A percentile compares a stretch with the other conserved stretches of the same genome.
phyloP scores from a whole-genome alignment of 2,113 vertebrate species.

The Progne subis region DNA sequence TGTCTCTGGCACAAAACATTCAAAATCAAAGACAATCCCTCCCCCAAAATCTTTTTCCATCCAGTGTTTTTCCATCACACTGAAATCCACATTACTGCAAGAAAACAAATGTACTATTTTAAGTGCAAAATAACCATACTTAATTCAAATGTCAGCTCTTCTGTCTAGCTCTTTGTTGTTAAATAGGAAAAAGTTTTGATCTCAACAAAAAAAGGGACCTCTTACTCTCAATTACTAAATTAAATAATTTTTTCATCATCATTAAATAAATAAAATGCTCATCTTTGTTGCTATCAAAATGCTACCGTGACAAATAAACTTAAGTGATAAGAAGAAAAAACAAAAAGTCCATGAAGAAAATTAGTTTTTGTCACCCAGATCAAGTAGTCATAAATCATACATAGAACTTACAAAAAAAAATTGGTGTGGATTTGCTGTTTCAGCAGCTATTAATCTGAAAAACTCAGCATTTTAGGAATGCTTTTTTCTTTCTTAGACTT shows the following conservation, averaged over 20 bases:
- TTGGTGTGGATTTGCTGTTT: not conserved
- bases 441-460: not conserved
- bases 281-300: not conserved
- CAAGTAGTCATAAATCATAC: not conserved
- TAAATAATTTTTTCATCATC: not conserved
- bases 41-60: not conserved
- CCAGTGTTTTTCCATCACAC: not conserved
- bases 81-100: not conserved
- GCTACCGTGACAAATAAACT: not conserved
- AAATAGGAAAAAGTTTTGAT: not conserved
- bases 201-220: not conserved
- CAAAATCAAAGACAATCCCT: not conserved
- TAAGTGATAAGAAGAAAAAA: not conserved
- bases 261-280: not conserved
- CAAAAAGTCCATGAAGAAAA: not conserved
- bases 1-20: not conserved
- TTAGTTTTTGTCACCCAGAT: not conserved
- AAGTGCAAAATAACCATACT: conserved; percentile 30
- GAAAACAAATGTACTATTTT: conserved; percentile 23
- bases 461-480: not conserved
- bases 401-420: not conserved
- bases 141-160: not conserved
- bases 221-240: not conserved
- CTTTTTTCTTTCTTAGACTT: not conserved
- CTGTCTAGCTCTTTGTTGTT: not conserved